These are phyloP conservation scores for Rallus crepitans DNA, from an alignment of 2,797 vertebrate species.

Conservation along the genomic window DNA sequence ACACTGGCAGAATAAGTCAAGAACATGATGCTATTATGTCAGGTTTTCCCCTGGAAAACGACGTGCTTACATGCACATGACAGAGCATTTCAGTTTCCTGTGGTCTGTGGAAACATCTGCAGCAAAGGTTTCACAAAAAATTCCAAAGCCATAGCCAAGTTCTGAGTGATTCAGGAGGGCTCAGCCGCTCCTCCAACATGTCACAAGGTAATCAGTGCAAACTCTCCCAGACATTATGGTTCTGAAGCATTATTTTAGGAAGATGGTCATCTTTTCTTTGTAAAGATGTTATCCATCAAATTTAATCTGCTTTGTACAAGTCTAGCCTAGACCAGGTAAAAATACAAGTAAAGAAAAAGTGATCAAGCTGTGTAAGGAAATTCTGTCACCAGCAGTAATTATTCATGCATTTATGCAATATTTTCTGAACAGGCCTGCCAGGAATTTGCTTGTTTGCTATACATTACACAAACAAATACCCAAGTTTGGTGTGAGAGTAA, in stretches of 20 bases:
- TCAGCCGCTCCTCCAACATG: background rate
- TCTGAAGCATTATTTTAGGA: background rate
- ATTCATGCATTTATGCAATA: background rate
- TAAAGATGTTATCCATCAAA: background rate
- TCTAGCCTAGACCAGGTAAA: background rate
- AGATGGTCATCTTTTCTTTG: background rate
- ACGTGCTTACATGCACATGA: constrained; percentile 24
- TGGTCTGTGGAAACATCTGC: constrained; percentile 19
- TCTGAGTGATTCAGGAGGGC: background rate
- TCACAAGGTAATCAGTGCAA: background rate
- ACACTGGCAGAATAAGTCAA: constrained; percentile 64
- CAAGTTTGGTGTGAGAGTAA: background rate
- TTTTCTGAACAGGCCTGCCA: background rate
- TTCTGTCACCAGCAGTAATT: background rate
- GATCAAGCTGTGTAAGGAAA: background rate
- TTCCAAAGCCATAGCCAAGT: background rate
- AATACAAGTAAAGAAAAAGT: background rate
- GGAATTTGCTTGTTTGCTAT: background rate
- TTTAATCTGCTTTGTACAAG: background rate
- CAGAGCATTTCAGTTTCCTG: constrained; percentile 20
- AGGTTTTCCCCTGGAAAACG: constrained; percentile 43
- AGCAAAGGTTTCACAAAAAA: constrained; percentile 24
- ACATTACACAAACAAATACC: background rate
- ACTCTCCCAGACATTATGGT: background rate
- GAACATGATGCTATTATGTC: constrained; percentile 57